These are phyloP conservation scores for Caranx melampygus DNA, from an alignment of 2,113 vertebrate species.

Conservation along the genomic window DNA sequence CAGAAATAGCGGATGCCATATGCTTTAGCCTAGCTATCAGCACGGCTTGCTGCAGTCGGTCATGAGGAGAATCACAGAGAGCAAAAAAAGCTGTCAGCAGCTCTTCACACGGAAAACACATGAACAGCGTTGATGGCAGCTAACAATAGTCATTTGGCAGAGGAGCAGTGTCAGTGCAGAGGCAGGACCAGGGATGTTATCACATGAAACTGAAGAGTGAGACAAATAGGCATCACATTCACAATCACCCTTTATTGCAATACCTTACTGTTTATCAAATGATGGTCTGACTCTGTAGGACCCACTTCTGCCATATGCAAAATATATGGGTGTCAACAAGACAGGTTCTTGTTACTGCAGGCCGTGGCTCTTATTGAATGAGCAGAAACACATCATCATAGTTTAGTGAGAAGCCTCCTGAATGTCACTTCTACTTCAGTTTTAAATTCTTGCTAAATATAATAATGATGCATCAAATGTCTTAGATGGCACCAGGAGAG, in stretches of 20 bases:
- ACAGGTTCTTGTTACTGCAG: neutral
- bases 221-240: constrained; percentile 36
- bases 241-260: neutral
- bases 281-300: neutral
- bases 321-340: neutral
- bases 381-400: neutral
- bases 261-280: neutral
- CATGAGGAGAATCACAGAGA: constrained; percentile 30
- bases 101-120: constrained; percentile 35
- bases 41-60: neutral
- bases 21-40: constrained; percentile 44
- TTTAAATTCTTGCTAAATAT: neutral
- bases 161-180: constrained; percentile 41
- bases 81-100: constrained; percentile 55
- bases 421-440: neutral
- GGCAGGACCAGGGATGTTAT: neutral
- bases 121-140: constrained; percentile 16
- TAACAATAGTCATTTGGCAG: constrained; percentile 47
- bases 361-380: neutral
- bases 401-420: neutral
- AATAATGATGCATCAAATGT: no score
- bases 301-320: neutral
- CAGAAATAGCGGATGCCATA: constrained; percentile 56
- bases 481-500: no score
- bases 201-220: constrained; percentile 34